These are phyloP conservation scores for Stomatorhinus walkeri DNA, from an alignment of 2,797 vertebrate species.

Conservation along the genomic window DNA sequence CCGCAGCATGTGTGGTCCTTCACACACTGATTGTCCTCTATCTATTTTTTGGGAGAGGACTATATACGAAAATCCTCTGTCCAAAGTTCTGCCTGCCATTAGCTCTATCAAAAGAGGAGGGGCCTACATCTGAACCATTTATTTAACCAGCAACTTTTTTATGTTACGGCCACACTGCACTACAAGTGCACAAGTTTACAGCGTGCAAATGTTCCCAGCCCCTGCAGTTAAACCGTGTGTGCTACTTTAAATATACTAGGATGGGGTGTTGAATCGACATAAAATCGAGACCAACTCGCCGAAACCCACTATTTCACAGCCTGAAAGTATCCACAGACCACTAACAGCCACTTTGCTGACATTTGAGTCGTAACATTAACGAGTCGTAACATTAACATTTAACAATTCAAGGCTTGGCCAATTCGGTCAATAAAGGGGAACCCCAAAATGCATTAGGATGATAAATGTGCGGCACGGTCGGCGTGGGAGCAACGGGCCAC, in stretches of 20 bases:
- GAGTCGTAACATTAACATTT: slow-evolving; percentile 14
- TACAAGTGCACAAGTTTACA: not conserved
- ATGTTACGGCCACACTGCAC: not conserved
- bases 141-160: not conserved
- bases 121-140: not conserved
- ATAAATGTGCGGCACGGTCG: not conserved
- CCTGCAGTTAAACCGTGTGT: not conserved
- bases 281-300: not conserved
- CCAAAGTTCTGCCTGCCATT: not conserved
- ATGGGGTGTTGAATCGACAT: not conserved
- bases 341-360: not conserved
- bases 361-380: not conserved
- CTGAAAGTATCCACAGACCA: not conserved
- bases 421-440: not conserved
- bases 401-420: not conserved
- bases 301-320: not conserved
- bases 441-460: not conserved
- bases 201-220: not conserved
- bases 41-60: not conserved
- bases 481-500: not conserved
- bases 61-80: not conserved
- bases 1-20: not conserved
- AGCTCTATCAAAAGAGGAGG: not conserved
- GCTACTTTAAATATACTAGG: not conserved
- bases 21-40: not conserved